A percentile compares a stretch with the other conserved stretches of the same genome.
Evolutionary conservation across 2,797 vertebrate genomes (phyloP).

Genomic region (Epinephelus awoara): DNA sequence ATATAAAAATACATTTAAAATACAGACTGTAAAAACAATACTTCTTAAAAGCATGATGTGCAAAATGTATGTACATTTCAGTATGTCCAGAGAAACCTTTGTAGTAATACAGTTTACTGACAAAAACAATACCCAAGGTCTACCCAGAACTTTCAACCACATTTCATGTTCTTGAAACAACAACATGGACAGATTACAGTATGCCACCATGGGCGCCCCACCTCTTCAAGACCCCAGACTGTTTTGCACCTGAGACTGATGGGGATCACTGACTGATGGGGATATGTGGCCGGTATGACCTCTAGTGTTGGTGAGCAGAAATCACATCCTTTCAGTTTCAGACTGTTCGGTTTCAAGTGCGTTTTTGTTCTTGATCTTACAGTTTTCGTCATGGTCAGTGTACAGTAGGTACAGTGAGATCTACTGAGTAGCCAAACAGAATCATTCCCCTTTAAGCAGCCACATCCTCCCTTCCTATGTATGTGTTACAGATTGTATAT

Average conservation of each 20-base stretch:
- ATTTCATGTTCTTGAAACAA: not conserved
- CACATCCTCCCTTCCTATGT: conserved; percentile 60
- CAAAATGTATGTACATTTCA: too few species aligned
- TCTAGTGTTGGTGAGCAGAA: conserved; percentile 22
- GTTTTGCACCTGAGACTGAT: not conserved
- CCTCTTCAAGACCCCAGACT: too few species aligned
- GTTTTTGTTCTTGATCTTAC: not conserved
- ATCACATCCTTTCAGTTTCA: not conserved
- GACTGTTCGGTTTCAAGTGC: not conserved
- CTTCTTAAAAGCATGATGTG: too few species aligned
- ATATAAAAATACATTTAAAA: too few species aligned
- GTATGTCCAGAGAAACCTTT: too few species aligned
- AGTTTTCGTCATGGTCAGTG: not conserved
- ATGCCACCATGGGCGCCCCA: too few species aligned
- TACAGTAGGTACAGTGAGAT: not conserved
- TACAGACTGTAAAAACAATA: too few species aligned
- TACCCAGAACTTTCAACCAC: too few species aligned
- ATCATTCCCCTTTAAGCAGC: conserved; percentile 56
- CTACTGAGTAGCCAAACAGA: not conserved
- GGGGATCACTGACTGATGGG: not conserved
- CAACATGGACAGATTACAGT: too few species aligned
- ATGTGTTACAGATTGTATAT: conserved; percentile 37
- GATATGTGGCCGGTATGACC: not conserved
- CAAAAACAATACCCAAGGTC: too few species aligned
- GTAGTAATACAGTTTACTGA: too few species aligned